A percentile compares a stretch with the other conserved stretches of the same genome.
Conservation (phyloP, 2,113 vertebrate genomes). For the Myotis yumanensis region DNA sequence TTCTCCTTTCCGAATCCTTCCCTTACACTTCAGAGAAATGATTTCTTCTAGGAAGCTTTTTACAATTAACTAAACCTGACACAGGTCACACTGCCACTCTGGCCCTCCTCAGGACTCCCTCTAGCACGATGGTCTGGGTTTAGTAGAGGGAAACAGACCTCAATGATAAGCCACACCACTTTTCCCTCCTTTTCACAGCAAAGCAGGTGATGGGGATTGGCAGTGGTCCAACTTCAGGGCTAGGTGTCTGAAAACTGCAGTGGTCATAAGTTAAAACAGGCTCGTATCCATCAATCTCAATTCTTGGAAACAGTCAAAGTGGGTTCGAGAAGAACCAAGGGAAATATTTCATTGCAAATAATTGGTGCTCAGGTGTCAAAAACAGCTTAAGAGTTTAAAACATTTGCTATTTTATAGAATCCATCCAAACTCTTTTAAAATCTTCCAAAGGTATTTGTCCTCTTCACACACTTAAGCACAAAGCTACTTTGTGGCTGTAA, state of each 20-base stretch:
- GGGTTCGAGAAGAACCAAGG: not conserved
- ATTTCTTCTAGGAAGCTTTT: not conserved
- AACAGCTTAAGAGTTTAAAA: slow-evolving; percentile 59
- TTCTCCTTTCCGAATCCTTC: not conserved
- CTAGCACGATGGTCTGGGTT: not conserved
- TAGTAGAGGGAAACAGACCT: not conserved
- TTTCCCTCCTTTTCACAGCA: not conserved
- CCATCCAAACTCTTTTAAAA: slow-evolving; percentile 54
- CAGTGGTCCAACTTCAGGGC: not conserved
- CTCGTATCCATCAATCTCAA: not conserved
- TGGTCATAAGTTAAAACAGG: slow-evolving; percentile 30
- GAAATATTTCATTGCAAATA: slow-evolving; percentile 52
- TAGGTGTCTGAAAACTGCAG: slow-evolving; percentile 32
- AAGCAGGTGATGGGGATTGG: not conserved
- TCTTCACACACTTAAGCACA: slow-evolving; percentile 37
- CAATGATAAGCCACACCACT: not conserved
- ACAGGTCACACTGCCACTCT: not conserved
- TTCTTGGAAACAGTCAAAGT: slow-evolving; percentile 33
- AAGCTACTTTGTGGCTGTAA: slow-evolving; percentile 37
- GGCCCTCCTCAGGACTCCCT: not conserved
- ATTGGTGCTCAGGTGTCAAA: slow-evolving; percentile 60
- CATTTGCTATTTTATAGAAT: slow-evolving; percentile 55
- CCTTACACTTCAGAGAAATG: not conserved
- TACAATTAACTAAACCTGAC: not conserved
- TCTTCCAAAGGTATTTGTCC: slow-evolving; percentile 50